Evolutionary conservation across 2,113 vertebrate species (phyloP).

Genomic region (Hippocampus barbouri): DNA sequence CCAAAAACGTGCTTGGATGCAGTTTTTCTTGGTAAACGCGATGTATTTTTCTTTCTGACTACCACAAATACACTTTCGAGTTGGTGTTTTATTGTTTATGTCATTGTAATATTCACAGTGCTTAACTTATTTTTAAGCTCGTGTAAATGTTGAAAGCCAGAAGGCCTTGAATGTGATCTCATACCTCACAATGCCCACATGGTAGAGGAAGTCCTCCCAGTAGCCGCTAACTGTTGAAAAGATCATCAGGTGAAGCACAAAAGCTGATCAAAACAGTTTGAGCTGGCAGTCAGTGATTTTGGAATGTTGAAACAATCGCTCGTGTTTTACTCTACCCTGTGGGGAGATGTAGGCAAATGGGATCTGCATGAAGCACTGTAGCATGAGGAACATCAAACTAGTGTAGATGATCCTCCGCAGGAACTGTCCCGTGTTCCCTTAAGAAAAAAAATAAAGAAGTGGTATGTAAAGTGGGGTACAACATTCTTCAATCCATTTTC

Average conservation of each 20-base stretch:
- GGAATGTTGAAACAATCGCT: background rate
- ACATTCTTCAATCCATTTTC: too few species aligned
- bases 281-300: background rate
- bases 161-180: background rate
- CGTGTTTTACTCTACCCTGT: conserved; percentile 46
- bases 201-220: conserved; percentile 70
- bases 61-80: too few species aligned
- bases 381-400: conserved; percentile 63
- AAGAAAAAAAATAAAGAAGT: conserved; percentile 5
- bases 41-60: too few species aligned
- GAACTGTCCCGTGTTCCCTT: conserved; percentile 65
- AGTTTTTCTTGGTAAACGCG: too few species aligned
- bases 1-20: too few species aligned
- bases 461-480: too few species aligned
- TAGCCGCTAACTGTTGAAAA: conserved; percentile 58
- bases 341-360: conserved; percentile 65
- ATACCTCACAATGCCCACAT: conserved; percentile 74
- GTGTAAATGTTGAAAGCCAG: background rate
- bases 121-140: too few species aligned
- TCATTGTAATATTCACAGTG: too few species aligned
- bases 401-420: conserved; percentile 56
- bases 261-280: background rate
- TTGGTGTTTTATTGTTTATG: too few species aligned
- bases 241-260: background rate
- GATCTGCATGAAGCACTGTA: conserved; percentile 74